Base-by-base conservation (phyloP, 2,888 invertebrate genomes). In the Heliconius cydno region DNA sequence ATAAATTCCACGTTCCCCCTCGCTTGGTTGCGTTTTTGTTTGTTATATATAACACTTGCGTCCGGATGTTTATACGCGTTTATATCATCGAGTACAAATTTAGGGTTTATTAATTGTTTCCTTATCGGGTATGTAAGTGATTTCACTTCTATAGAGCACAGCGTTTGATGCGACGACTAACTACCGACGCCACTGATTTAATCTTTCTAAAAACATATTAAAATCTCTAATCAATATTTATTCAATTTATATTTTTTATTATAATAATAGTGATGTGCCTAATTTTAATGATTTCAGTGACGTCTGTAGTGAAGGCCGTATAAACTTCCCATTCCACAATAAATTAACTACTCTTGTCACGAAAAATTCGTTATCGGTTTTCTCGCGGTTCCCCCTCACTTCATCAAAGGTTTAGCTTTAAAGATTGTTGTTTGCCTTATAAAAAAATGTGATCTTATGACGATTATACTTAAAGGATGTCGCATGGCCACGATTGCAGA, bases 341-440 rank as follows among this genome's bases (percentile, higher is more conserved):
- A 71, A 60, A 71, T 79, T 41, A 5, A 60, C 77, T 71, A 76
- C 67, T 78, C 78, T 84, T 86, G 83, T 82, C 79, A 83, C 81
- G 81, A 78, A 80, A 82, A 78, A 85, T 89, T 90, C 88, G 90
- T 91, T 91, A 91, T 90, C 89, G 91, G 90, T 92, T 89, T 70
- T 86, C 84, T 87, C 87, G 87, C 88, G 88, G 89, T 87, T 15
- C 65, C 85, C 86, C 87, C 87, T 85, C 85, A 83, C 84, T 88
- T 88, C 91, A 91, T 91, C 90, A 92, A 93, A 92, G 91, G 92
- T 93, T 93, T 94, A 95, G 94, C 94, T 94, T 94, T 94, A 94
- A 94, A 90, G 86, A 94, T 94, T 94, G 94, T 95, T 94, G 94
- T 95, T 94, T 94, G 95, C 94, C 95, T 95, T 95, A 94, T 91